Evolutionary conservation across 2,888 invertebrate species (phyloP), one percentile per base, ranked within the genome.

Genomic region (Pristionchus entomophagus): DNA sequence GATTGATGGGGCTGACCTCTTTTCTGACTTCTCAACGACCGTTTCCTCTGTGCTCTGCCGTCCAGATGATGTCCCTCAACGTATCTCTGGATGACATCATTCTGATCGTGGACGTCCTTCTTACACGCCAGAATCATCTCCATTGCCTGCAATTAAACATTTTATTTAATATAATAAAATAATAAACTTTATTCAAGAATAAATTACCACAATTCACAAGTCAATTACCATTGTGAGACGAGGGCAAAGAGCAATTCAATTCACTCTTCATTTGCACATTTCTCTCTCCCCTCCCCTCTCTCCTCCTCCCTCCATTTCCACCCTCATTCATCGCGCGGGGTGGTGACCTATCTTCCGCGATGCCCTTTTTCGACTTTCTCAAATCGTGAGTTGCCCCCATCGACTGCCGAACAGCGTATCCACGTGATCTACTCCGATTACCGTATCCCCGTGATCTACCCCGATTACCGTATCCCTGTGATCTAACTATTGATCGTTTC

Each of bases 301-400:
- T 73, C 73, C 35, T 77, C 45, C 45, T 26, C 77, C n/a, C 41
- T 77, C 26, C 14, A 0, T 77, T 26, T 45, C 26, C 19, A 0
- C 8, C 45, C 17, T 26, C 49, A 26, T 8, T 22, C 12, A 22
- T 22, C 59, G 22, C 19, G 8, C 65, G 4, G 78, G 51, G 78
- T 22, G 78, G 78, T 80, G 19, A 29, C 51, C 78, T 1, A 8
- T 22, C 2, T 19, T 29, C 49, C 78, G 32, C 51, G 3, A 80
- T 80, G 78, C 78, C 78, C 26, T 80, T 80, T 22, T 51, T 80
- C 78, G 78, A 80, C 29, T 80, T 80, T 35, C 32, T 80, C 17
- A 80, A 80, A 51, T 32, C 29, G 78, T 80, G 19, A 26, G 78
- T 80, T 77, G 14, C 26, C 49, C 41, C 4, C 3, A 73, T 73